Percentiles rank a stretch among this genome's conserved stretches.
Evolutionary conservation across 2,113 vertebrate species (phyloP).

Genomic region (Theropithecus gelada): DNA sequence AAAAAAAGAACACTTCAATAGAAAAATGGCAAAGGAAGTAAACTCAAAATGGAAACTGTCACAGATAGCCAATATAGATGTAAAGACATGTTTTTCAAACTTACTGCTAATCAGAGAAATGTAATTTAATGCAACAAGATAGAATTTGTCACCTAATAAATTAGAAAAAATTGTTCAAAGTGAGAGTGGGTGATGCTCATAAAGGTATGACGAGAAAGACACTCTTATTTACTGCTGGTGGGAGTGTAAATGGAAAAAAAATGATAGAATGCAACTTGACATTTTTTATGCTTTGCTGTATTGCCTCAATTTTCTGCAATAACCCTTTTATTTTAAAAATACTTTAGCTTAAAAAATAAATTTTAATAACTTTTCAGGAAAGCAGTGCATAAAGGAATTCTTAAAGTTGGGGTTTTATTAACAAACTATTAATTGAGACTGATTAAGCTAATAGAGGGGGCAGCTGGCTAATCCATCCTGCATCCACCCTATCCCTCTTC

Average conservation of each 20-base stretch:
- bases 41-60: not conserved
- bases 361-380: not conserved
- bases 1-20: not conserved
- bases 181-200: not conserved
- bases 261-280: not conserved
- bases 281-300: not conserved
- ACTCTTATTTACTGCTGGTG: not conserved
- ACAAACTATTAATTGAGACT: not conserved
- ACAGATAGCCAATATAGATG: not conserved
- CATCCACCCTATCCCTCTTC: not conserved
- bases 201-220: not conserved
- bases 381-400: not conserved
- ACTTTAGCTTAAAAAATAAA: not conserved
- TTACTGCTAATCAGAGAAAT: not conserved
- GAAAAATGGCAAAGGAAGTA: not conserved
- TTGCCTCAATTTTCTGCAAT: not conserved
- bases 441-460: not conserved
- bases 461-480: not conserved
- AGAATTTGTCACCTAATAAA: not conserved
- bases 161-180: not conserved
- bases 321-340: not conserved
- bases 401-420: not conserved
- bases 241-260: not conserved
- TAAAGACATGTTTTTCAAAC: not conserved
- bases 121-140: not conserved